Conservation (phyloP, 1,140 invertebrate genomes). For the Drosophila aff. region DNA sequence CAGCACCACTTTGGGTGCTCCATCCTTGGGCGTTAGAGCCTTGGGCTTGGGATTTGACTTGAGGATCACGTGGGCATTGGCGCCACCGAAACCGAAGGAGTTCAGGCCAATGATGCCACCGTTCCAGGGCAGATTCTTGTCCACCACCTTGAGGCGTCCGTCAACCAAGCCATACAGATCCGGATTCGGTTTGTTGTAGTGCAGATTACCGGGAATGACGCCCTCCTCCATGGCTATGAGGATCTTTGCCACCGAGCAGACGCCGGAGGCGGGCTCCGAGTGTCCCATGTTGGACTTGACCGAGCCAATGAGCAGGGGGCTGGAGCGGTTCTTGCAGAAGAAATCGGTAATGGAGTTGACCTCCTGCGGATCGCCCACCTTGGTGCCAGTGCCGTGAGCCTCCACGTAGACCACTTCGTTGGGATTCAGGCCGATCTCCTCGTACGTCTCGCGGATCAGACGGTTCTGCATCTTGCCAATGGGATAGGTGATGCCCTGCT, state of each 20-base stretch:
- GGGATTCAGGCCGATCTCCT: slow-evolving; percentile 93
- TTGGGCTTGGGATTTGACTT: slow-evolving; percentile 92
- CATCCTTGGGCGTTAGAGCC: slow-evolving; percentile 86
- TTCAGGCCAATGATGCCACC: slow-evolving; percentile 95
- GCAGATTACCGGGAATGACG: slow-evolving; percentile 95
- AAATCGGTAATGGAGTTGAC: slow-evolving; percentile 96
- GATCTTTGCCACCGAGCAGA: slow-evolving; percentile 96
- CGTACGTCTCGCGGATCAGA: slow-evolving; percentile 94
- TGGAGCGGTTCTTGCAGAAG: slow-evolving; percentile 93
- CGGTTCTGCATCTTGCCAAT: slow-evolving; percentile 93
- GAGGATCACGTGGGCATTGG: slow-evolving; percentile 96
- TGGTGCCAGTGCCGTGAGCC: slow-evolving; percentile 98
- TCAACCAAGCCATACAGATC: slow-evolving; percentile 95
- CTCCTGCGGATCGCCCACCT: slow-evolving; percentile 98
- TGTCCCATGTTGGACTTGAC: slow-evolving; percentile 99
- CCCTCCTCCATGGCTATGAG: slow-evolving; percentile 95
- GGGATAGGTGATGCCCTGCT: slow-evolving; percentile 96
- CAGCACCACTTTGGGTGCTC: slow-evolving; percentile 90
- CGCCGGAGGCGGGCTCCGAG: slow-evolving; percentile 96
- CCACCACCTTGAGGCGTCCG: slow-evolving; percentile 94
- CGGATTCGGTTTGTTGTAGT: slow-evolving; percentile 94
- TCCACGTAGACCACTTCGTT: slow-evolving; percentile 94
- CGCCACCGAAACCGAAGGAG: slow-evolving; percentile 99
- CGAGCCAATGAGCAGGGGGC: slow-evolving; percentile 95
- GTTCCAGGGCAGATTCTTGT: slow-evolving; percentile 91